Base-by-base conservation (phyloP, 1,140 invertebrate species). In the Halesus radiatus region DNA sequence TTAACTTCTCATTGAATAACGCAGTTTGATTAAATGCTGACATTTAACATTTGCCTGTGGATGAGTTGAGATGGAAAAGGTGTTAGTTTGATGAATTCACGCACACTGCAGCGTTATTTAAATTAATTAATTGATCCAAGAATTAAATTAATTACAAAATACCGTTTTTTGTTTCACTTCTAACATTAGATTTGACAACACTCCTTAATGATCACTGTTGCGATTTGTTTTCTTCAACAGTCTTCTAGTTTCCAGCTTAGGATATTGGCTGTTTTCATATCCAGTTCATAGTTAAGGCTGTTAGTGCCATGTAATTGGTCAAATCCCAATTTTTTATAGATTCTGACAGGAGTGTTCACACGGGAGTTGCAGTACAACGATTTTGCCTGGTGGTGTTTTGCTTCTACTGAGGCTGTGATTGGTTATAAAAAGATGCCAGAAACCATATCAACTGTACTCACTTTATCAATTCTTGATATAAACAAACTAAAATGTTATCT, bases 11-110 rank as follows among this genome's bases (percentile, higher is more conserved):
- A 10, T 68, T 68, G 64, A 68, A 32, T 32, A 45, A 16, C 16
- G 20, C n/a, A 18, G 37, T 50, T 68, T 68, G 64, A 68, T 68
- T 45, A 37, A 68, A 68, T 68, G 64, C 64, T 50, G 64, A 45
- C 64, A 68, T 68, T 68, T 68, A 60, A 7, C 56, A 60, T 60
- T 20, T 45, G 37, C 37, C 37, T 45, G 37, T 13, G 37, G 37
- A 45, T 45, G 37, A 45, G 10, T 13, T 45, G 10, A 45, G 3
- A 7, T 10, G 10, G 37, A 13, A 7, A 45, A 45, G 37, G 37
- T 45, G 37, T 45, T 45, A 37, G 10, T 45, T 45, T 13, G 10
- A 13, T 45, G 13, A 10, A 13, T 45, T 1, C 37, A 45, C 37
- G 7, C 37, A 13, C 37, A 45, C 37, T 13, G 37, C 2, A 15